phyloP scores from a whole-genome alignment of 2,888 invertebrate species.

The Rotaria sp. region DNA sequence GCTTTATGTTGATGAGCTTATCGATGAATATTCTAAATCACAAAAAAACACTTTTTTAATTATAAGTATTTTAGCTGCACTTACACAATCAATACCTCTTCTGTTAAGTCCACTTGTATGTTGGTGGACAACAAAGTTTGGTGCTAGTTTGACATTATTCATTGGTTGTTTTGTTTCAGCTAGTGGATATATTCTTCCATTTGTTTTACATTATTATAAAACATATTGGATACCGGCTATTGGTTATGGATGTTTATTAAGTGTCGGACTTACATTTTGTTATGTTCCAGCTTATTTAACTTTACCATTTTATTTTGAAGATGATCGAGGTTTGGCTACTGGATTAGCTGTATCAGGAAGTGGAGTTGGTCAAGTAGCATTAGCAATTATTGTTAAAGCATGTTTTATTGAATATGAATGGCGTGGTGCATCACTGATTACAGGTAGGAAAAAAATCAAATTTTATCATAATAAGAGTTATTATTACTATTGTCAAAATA shows the following conservation, averaged over 20 bases:
- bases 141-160: constrained; percentile 28
- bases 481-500: too few relatives aligned
- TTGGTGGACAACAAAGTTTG: constrained; percentile 30
- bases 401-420: constrained; percentile 33
- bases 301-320: constrained; percentile 33
- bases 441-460: background rate
- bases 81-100: constrained; percentile 36
- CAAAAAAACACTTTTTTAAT: constrained; percentile 1
- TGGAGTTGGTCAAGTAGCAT: constrained; percentile 35
- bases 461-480: background rate
- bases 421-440: constrained; percentile 29
- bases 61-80: constrained; percentile 26
- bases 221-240: constrained; percentile 30
- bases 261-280: constrained; percentile 35
- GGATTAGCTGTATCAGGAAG: constrained; percentile 40
- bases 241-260: constrained; percentile 21
- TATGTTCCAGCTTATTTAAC: constrained; percentile 38
- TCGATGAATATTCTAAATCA: constrained; percentile 26
- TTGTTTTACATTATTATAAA: constrained; percentile 27
- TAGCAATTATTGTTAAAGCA: constrained; percentile 31
- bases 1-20: constrained; percentile 32
- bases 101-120: constrained; percentile 37
- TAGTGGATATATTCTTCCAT: background rate
- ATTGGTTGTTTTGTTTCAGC: constrained; percentile 15
- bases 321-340: constrained; percentile 34